Conservation (phyloP, 2,888 invertebrate genomes). For the Augiades crinisus region DNA sequence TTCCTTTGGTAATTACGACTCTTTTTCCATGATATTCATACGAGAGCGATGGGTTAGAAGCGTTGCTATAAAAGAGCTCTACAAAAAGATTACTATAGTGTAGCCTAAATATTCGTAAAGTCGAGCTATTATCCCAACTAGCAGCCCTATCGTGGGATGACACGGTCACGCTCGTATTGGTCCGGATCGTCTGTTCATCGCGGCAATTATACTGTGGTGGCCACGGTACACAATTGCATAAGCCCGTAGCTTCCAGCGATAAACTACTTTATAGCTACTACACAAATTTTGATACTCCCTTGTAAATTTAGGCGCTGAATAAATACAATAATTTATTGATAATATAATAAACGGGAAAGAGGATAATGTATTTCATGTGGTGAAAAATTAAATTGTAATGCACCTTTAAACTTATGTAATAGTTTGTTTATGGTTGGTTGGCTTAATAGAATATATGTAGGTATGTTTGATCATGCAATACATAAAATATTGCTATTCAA, state of each 20-base stretch:
- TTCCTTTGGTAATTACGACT: too few species aligned
- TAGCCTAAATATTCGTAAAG: background rate
- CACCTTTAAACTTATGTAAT: too few species aligned
- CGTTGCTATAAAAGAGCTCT: too few species aligned
- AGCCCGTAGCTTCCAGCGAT: slow-evolving; percentile 24
- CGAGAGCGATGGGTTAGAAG: too few species aligned
- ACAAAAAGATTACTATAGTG: too few species aligned
- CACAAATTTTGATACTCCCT: background rate
- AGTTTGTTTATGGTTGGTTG: too few species aligned
- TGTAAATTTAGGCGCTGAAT: background rate
- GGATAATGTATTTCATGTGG: too few species aligned
- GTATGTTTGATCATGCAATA: too few species aligned
- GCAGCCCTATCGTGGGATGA: slow-evolving; percentile 39
- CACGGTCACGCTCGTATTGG: slow-evolving; percentile 55
- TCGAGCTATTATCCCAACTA: background rate
- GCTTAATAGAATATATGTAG: too few species aligned
- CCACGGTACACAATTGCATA: slow-evolving; percentile 24
- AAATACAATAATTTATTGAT: background rate
- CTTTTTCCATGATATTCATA: too few species aligned
- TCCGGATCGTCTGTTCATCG: slow-evolving; percentile 29
- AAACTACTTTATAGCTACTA: slow-evolving; percentile 22
- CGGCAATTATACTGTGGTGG: slow-evolving; percentile 20
- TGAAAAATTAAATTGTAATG: too few species aligned
- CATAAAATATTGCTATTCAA: too few species aligned
- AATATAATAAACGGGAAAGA: background rate